Conservation (phyloP, 2,797 vertebrate genomes). For the Anguilla anguilla region DNA sequence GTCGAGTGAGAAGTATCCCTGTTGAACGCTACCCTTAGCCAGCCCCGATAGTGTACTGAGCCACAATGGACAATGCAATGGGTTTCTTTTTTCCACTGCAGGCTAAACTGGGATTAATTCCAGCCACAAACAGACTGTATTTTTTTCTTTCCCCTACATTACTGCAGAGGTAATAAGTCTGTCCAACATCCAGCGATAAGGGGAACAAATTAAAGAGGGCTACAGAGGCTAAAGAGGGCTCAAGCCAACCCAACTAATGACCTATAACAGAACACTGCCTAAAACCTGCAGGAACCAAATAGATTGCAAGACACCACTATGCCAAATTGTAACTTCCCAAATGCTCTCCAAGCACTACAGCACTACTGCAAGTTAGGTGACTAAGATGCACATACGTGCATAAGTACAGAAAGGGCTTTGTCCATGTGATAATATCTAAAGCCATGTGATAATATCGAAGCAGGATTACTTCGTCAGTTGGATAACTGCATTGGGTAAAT, state of each 20-base stretch:
- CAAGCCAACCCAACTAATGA: background rate
- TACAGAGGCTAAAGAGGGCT: background rate
- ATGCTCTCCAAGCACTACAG: background rate
- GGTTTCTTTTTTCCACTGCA: background rate
- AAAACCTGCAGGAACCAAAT: background rate
- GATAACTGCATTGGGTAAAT: too few relatives aligned
- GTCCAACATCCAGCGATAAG: background rate
- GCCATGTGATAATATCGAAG: too few relatives aligned
- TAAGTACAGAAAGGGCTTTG: background rate
- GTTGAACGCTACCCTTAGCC: background rate
- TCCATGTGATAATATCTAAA: background rate
- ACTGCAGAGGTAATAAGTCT: background rate
- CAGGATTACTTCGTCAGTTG: too few relatives aligned
- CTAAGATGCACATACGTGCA: background rate
- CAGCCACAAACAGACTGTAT: background rate
- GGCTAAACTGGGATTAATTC: background rate
- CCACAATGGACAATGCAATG: background rate
- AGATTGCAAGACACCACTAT: background rate
- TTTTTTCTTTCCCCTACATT: background rate
- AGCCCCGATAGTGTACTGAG: background rate
- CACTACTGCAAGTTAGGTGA: background rate
- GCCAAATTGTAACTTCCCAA: background rate
- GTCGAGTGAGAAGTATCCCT: background rate
- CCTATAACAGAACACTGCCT: background rate
- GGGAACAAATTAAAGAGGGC: background rate